Conservation (phyloP, 2,797 vertebrate genomes). For the Lagorchestes hirsutus region DNA sequence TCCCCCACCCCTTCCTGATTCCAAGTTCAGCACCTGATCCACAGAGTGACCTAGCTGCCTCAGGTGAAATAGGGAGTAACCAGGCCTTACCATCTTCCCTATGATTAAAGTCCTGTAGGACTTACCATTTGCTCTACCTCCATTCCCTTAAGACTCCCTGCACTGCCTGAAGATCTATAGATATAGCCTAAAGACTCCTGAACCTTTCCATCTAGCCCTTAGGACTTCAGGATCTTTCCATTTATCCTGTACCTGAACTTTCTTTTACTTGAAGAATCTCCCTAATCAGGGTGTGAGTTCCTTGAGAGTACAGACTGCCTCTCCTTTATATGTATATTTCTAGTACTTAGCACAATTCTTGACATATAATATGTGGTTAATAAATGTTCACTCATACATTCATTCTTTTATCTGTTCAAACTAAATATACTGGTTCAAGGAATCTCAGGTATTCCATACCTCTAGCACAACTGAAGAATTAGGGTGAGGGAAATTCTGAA, state of each 20-base stretch:
- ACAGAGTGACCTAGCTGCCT: background rate
- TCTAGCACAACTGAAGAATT: background rate
- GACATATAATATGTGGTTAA: background rate
- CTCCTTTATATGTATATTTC: background rate
- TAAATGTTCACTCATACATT: background rate
- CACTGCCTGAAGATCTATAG: background rate
- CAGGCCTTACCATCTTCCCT: background rate
- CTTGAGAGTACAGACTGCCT: background rate
- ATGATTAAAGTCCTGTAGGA: background rate
- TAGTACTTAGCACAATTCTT: background rate
- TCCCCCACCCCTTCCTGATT: background rate
- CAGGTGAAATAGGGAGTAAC: background rate
- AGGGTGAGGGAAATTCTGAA: background rate
- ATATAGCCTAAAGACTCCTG: background rate
- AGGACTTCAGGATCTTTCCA: background rate
- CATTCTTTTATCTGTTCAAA: background rate
- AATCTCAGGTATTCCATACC: background rate
- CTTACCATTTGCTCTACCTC: background rate
- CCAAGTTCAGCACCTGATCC: background rate
- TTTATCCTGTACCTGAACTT: background rate
- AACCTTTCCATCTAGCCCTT: background rate
- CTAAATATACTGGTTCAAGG: background rate
- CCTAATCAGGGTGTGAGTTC: background rate
- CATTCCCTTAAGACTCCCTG: background rate
- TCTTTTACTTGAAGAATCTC: background rate